Base-by-base conservation (phyloP, 2,888 invertebrate species). In the Cepaea hortensis region DNA sequence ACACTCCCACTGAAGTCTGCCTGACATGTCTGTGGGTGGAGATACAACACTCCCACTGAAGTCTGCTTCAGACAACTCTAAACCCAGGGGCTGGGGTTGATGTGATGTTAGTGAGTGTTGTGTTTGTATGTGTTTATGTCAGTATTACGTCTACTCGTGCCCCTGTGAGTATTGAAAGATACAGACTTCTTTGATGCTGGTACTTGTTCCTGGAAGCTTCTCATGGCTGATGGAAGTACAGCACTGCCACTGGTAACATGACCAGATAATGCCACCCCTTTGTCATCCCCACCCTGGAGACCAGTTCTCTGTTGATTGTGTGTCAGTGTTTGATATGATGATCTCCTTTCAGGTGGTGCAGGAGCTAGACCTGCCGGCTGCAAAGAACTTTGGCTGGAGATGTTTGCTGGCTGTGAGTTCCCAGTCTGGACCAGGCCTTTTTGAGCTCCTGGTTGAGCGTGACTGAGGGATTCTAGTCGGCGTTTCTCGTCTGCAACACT, bases 291-390 rank as follows among this genome's bases (percentile, higher is more conserved):
- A 20, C 65, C 81, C 15, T 81, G 80, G 50, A 87, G 76, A 9
- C 81, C 81, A n/a, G 81, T 81, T 46, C 85, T 23, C 35, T 76
- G 85, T 68, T 86, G 87, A 55, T 87, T 81, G 81, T 85, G 87
- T 61, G 55, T 61, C 35, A 84, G 62, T n/a, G 89, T 70, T 87
- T 89, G 84, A 87, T 97, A 98, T 76, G 98, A 98, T 55, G 97
- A 97, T 87, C 97, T 97, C 89, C 98, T 96, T 94, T 97, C 97
- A 3, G 98, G 98, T 35, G 98, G 97, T 9, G 95, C 95, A 80
- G 93, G 90, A 23, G 88, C 81, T 77, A 87, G 85, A 46, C 50
- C 70, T 79, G 46, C 55, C 3, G 84, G 6, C 46, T 80, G 75
- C 3, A 68, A 7, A 46, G 46, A 6, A 13, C 50, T 76, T 61